These are phyloP conservation scores for Sipha flava DNA, from an alignment of 1,140 invertebrate species.

Conservation along the genomic window DNA sequence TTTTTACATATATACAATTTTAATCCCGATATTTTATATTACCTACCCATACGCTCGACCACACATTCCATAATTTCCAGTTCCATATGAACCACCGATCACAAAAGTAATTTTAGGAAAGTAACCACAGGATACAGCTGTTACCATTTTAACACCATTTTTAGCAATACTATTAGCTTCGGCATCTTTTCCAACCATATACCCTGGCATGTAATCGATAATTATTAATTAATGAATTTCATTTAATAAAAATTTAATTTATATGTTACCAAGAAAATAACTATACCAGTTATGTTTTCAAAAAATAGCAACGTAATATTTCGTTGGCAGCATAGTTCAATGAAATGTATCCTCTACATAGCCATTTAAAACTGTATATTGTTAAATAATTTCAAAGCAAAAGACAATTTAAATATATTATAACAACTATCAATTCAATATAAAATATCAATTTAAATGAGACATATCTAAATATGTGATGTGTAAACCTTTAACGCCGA, in stretches of 20 bases:
- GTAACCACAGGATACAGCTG: slow-evolving; percentile 89
- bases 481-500: slow-evolving; percentile 83
- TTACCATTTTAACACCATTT: slow-evolving; percentile 98
- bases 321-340: slow-evolving; percentile 87
- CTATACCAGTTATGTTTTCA: slow-evolving; percentile 89
- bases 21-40: no score
- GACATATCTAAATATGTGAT: no score
- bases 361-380: no score
- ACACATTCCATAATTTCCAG: slow-evolving; percentile 93
- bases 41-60: slow-evolving; percentile 48
- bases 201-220: slow-evolving; percentile 53
- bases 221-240: background rate
- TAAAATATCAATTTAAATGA: no score
- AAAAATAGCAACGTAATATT: slow-evolving; percentile 91
- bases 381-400: no score
- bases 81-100: slow-evolving; percentile 87
- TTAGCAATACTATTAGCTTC: slow-evolving; percentile 97
- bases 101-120: slow-evolving; percentile 96
- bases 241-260: background rate
- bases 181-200: slow-evolving; percentile 95
- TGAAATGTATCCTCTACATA: slow-evolving; percentile 82
- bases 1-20: no score
- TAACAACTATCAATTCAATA: no score
- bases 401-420: no score
- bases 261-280: background rate